Base-by-base conservation (phyloP, 2,888 invertebrate species). In the Cactoblastis cactorum region DNA sequence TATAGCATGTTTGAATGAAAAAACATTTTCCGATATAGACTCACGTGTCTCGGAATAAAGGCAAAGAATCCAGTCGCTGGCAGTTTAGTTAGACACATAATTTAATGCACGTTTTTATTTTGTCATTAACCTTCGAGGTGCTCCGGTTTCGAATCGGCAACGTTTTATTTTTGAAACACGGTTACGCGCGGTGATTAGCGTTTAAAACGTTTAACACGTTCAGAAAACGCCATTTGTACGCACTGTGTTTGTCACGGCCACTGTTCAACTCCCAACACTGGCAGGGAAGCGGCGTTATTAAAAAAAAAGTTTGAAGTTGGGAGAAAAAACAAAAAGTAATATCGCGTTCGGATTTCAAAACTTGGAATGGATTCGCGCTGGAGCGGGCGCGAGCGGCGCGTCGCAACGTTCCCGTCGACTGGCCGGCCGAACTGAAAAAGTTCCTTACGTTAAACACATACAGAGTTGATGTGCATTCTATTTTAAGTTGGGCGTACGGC, bases 41-140 rank as follows among this genome's bases (percentile, higher is more conserved):
- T 79, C 78, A 80, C 82, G 69, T 76, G 77, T 61, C 57, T 59
- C 60, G 56, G 62, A 63, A 67, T 67, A 68, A 64, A 66, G 58
- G 61, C 62, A 54, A 60, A 57, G 65, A 63, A 73, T 78, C 78
- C 78, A 75, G 73, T 63, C 65, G 67, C 66, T 60, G 62, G 59
- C 63, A 69, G 74, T 63, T 69, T 70, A 70, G 70, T 69, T 70
- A 70, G 70, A 76, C 77, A 78, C 79, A 81, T 75, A 67, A 73
- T 80, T 84, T 78, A 80, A 82, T 82, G 81, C 79, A 81, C 76
- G 82, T 79, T 84, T 83, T 85, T 83, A 84, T 83, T 85, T 83
- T 84, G 83, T 86, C 84, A 86, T 85, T 86, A 86, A 86, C 86
- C 87, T 87, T 86, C 86, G 80, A 69, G 78, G 80, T 83, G 86